These are phyloP conservation scores for Grammomys dolichurus DNA, from an alignment of 2,113 vertebrate species.

Conservation along the genomic window DNA sequence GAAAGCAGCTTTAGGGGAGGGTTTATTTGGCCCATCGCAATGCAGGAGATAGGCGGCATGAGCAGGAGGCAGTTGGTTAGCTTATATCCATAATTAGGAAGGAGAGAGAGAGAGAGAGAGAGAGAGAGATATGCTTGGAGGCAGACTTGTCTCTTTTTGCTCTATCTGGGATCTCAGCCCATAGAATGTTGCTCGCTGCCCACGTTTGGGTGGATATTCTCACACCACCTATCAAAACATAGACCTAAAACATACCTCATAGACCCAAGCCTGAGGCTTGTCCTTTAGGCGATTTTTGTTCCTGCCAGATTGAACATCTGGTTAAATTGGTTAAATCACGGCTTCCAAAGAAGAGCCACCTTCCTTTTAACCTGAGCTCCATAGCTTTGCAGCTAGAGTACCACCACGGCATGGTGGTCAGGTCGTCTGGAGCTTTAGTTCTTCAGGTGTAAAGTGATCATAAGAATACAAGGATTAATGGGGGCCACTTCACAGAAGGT, in stretches of 20 bases:
- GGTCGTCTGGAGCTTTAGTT: background rate
- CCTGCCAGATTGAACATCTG: too few species aligned
- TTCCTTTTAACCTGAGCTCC: background rate
- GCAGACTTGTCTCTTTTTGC: background rate
- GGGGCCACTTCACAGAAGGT: background rate
- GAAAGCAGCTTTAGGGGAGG: background rate
- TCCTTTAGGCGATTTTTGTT: background rate
- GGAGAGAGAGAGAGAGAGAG: background rate
- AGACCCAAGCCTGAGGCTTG: background rate
- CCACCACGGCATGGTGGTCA: background rate
- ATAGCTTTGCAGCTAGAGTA: fast-evolving
- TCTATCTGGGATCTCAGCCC: background rate
- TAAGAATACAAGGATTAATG: background rate
- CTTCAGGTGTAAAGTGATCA: constrained; percentile 21
- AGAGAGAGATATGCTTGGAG: background rate
- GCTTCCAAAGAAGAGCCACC: background rate
- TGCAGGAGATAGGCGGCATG: background rate
- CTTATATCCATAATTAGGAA: background rate
- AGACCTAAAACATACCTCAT: background rate
- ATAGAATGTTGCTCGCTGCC: too few species aligned
- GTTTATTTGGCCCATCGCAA: background rate
- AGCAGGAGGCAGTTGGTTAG: background rate
- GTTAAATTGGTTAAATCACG: background rate
- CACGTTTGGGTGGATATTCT: background rate
- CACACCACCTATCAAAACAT: background rate